phyloP scores from a whole-genome alignment of 2,113 vertebrate species.

The Odontesthes bonariensis region DNA sequence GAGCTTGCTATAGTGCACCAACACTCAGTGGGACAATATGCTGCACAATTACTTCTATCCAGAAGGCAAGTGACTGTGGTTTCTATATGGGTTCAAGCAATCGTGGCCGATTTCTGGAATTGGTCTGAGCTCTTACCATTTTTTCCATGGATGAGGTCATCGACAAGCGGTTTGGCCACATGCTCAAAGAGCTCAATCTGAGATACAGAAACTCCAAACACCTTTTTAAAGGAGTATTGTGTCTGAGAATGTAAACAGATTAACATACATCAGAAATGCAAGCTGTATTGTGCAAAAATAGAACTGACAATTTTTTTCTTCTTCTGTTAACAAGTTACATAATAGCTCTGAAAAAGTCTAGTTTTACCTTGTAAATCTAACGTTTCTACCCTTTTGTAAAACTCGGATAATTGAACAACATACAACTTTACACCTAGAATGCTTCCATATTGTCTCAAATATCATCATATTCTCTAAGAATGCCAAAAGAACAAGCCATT shows the following conservation, averaged over 20 bases:
- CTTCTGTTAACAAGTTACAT: background rate
- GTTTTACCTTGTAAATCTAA: background rate
- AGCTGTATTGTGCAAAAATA: too few relatives aligned
- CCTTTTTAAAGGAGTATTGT: conserved; percentile 95
- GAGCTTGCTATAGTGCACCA: background rate
- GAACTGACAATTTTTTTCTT: too few relatives aligned
- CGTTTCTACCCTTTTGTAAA: too few relatives aligned
- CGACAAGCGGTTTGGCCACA: conserved; percentile 91
- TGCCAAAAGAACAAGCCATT: too few relatives aligned
- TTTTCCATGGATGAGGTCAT: conserved; percentile 92
- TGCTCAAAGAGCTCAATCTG: conserved; percentile 92
- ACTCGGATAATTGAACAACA: too few relatives aligned
- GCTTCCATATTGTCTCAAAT: too few relatives aligned
- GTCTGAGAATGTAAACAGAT: conserved; percentile 79
- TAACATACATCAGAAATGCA: background rate
- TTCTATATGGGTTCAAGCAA: background rate
- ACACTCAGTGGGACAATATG: background rate
- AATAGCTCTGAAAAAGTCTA: background rate
- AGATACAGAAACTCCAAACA: conserved; percentile 87
- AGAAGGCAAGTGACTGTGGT: background rate
- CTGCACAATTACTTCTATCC: background rate
- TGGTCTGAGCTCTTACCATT: conserved; percentile 85
- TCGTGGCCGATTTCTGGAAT: background rate
- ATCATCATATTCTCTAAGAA: too few relatives aligned
- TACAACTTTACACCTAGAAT: too few relatives aligned